A percentile compares a stretch with the other conserved stretches of the same genome.
phyloP scores from a whole-genome alignment of 1,140 invertebrate genomes.

The Nephila pilipes region DNA sequence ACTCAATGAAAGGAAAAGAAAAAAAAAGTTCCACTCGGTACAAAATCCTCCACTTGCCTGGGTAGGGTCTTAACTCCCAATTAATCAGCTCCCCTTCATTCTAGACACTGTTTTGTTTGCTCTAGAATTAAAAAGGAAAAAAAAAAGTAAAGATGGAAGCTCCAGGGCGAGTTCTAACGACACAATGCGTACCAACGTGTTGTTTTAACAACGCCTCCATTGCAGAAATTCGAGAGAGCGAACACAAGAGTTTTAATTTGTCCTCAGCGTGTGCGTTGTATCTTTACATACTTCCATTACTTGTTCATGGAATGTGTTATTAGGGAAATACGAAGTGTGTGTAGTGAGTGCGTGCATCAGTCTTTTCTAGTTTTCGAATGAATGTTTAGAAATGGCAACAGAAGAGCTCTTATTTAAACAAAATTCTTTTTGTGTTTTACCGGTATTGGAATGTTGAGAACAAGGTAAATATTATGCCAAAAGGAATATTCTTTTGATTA shows the following conservation, averaged over 20 bases:
- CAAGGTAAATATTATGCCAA: constrained; percentile 15
- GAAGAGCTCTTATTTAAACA: constrained; percentile 4
- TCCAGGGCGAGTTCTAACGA: not conserved
- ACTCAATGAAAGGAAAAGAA: not conserved
- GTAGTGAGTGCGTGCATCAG: not conserved
- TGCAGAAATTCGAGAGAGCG: not conserved
- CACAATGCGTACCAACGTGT: not conserved
- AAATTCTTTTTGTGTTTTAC: constrained; percentile 1
- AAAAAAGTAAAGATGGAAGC: not conserved
- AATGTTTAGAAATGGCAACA: not conserved
- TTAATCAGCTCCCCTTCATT: constrained; percentile 5
- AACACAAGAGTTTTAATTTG: constrained; percentile 42
- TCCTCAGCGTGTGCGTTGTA: not conserved
- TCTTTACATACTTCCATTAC: not conserved
- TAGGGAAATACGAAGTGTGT: not conserved
- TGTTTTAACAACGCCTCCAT: constrained; percentile 16
- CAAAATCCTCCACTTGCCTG: constrained; percentile 2
- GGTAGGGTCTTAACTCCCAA: constrained; percentile 17
- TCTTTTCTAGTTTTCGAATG: not conserved
- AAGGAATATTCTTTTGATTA: not conserved
- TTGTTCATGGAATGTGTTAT: not conserved
- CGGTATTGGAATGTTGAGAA: not conserved
- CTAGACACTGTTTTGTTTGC: constrained; percentile 5
- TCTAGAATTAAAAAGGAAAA: not conserved
- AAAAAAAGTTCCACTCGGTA: not conserved